phyloP scores from a whole-genome alignment of 2,888 invertebrate species.

The Aphodius sticticus region DNA sequence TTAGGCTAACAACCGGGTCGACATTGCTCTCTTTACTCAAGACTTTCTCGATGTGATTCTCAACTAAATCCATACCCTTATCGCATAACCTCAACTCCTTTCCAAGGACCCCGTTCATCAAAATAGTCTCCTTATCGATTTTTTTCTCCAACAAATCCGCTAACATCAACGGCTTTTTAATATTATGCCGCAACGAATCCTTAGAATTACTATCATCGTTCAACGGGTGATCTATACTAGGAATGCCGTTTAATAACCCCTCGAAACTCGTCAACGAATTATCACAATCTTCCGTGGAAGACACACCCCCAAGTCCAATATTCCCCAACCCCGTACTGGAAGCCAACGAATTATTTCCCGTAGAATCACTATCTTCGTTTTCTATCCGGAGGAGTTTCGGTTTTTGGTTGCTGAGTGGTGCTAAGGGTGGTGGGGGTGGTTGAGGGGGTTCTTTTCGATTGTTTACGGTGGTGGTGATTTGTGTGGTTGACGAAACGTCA shows the following conservation, averaged over 20 bases:
- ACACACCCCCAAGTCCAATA: constrained; percentile 60
- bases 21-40: constrained; percentile 53
- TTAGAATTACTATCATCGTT: constrained; percentile 67
- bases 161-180: constrained; percentile 76
- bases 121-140: constrained; percentile 66
- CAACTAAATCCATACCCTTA: constrained; percentile 68
- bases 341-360: constrained; percentile 65
- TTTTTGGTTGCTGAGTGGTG: constrained; percentile 56
- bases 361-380: constrained; percentile 61
- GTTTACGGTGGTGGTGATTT: constrained; percentile 46
- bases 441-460: constrained; percentile 60
- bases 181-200: constrained; percentile 55
- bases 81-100: constrained; percentile 68
- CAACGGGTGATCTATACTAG: constrained; percentile 63
- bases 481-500: constrained; percentile 56
- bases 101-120: constrained; percentile 66
- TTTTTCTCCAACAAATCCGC: constrained; percentile 86
- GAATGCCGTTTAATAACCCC: constrained; percentile 67
- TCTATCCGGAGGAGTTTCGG: constrained; percentile 45
- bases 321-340: constrained; percentile 65
- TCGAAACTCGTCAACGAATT: constrained; percentile 71
- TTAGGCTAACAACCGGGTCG: constrained; percentile 38
- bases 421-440: constrained; percentile 62
- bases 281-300: constrained; percentile 65
- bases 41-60: constrained; percentile 67